Percentiles rank a stretch among this genome's conserved stretches.
phyloP scores from a whole-genome alignment of 2,888 invertebrate species.

The Silvanus unidentatus region DNA sequence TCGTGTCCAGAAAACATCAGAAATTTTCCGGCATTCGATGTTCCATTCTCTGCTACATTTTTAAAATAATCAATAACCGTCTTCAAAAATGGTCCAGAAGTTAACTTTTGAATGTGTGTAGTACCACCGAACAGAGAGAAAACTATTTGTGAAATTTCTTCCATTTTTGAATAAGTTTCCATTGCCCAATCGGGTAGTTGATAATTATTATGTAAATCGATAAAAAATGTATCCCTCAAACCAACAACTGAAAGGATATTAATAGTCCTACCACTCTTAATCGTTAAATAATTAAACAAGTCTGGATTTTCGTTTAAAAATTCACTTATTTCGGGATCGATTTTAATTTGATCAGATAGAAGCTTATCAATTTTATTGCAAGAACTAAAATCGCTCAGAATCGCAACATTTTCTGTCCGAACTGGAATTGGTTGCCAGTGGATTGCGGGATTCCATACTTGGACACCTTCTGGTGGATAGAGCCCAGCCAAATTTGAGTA shows the following conservation, averaged over 20 bases:
- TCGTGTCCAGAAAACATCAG: neutral
- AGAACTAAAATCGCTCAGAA: slow-evolving; percentile 8
- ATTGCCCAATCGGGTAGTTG: slow-evolving; percentile 24
- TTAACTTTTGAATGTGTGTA: slow-evolving; percentile 50
- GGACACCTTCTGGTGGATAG: slow-evolving; percentile 55
- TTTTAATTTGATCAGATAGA: slow-evolving; percentile 14
- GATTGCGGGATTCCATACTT: slow-evolving; percentile 55
- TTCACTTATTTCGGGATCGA: slow-evolving; percentile 39
- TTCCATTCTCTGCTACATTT: neutral
- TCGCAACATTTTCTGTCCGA: slow-evolving; percentile 54
- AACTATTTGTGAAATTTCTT: slow-evolving; percentile 48
- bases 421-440: slow-evolving; percentile 71
- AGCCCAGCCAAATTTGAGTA: slow-evolving; percentile 69
- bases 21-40: neutral
- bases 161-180: slow-evolving; percentile 54
- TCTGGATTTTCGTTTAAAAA: slow-evolving; percentile 46
- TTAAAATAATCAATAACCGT: neutral
- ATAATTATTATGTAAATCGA: slow-evolving; percentile 57
- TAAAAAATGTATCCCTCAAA: slow-evolving; percentile 57
- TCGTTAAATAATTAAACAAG: slow-evolving; percentile 57
- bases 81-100: slow-evolving; percentile 41
- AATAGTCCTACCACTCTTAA: slow-evolving; percentile 55
- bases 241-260: slow-evolving; percentile 44
- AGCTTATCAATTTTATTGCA: slow-evolving; percentile 13
- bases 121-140: slow-evolving; percentile 51